Evolutionary conservation across 2,113 vertebrate species (phyloP).

Genomic region (Ciconia stormi): DNA sequence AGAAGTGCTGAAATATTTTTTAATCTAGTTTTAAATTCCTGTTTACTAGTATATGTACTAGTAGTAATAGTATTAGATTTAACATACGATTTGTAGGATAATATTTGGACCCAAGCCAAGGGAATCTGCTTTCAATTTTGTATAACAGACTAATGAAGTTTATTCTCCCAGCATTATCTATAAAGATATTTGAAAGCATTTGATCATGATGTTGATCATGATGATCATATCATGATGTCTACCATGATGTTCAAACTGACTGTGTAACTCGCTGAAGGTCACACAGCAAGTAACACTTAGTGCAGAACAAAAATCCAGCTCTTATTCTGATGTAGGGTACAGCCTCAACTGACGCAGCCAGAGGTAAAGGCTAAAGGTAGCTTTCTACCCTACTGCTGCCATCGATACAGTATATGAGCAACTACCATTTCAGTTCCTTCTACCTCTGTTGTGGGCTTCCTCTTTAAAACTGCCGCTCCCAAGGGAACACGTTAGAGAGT

Average conservation of each 20-base stretch:
- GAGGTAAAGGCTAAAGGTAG: not conserved
- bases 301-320: not conserved
- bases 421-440: not conserved
- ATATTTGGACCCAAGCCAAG: not conserved
- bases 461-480: not conserved
- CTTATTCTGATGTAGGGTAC: not conserved
- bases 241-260: not conserved
- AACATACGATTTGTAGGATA: not conserved
- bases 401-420: not conserved
- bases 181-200: not conserved
- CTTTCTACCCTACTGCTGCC: not conserved
- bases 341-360: not conserved
- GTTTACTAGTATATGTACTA: not conserved
- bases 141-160: not conserved
- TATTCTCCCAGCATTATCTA: not conserved
- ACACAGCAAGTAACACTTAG: not conserved
- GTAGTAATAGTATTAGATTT: not conserved
- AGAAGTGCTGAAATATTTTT: not conserved
- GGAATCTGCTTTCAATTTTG: not conserved
- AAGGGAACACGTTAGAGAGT: not conserved
- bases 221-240: not conserved
- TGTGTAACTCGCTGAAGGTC: not conserved
- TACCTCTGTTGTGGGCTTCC: not conserved
- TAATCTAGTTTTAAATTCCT: not conserved
- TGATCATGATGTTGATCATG: too few species aligned